Evolutionary conservation across 2,888 invertebrate species (phyloP), one percentile per base, ranked within the genome.

Genomic region (Platerodrilus igneus): DNA sequence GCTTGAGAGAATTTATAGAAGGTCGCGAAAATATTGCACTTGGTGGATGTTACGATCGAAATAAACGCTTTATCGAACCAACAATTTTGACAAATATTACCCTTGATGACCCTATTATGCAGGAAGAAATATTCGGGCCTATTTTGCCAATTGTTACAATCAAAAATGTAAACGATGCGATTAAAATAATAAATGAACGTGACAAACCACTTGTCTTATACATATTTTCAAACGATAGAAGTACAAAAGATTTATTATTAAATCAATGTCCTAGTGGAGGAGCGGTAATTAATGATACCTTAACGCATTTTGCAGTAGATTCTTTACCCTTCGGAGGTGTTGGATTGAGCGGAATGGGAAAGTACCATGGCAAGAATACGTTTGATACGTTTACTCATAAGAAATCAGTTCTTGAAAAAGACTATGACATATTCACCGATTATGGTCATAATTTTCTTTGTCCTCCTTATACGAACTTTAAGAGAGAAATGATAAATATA

Each of bases 81-180:
- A 94, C 94, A 0, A 75, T 97, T 37, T 55, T 89, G 30, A 68
- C 76, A 6, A 82, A 93, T 63, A 86, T 92, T 0, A 76, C 78
- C 34, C 71, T 77, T 0, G 72, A 74, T 2, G 94, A 95, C 70
- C 77, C 82, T 20, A 68, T 88, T 2, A 89, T 90, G 89, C 78
- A 81, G 51, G 86, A 95, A 55, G 97, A 99, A 77, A 93, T 99
- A 54, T 99, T 99, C 67, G 99, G 97, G 1, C 99, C 99, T 4
- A 79, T 99, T 55, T 74, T 99, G 50, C 97, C 97, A 0, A 86
- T 99, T 41, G 67, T 94, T 3, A 83, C 79, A 35, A 78, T 95
- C 2, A 79, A 82, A 42, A 83, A 83, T 64, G 82, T 86, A 7
- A 85, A 84, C 41, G 93, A 95, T 65, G 96, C 96, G 0, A 87